These are phyloP conservation scores for Benthochromis sp. DNA, from an alignment of 2,113 vertebrate species.

Conservation along the genomic window DNA sequence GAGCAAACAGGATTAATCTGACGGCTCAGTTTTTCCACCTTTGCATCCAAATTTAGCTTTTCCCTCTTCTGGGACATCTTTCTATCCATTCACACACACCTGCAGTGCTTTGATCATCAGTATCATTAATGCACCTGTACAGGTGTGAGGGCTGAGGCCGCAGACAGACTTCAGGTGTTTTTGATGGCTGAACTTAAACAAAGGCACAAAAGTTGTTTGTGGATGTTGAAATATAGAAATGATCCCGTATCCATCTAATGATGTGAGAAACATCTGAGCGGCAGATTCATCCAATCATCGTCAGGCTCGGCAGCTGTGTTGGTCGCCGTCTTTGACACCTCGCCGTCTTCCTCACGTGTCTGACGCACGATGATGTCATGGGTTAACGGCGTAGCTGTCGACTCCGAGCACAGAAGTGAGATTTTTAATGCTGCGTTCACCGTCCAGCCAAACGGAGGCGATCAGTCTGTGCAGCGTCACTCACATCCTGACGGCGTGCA, in stretches of 20 bases:
- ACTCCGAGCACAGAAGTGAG: not conserved
- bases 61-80: not conserved
- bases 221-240: not conserved
- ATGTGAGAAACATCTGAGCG: not conserved
- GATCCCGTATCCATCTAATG: not conserved
- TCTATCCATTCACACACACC: not conserved
- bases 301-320: not conserved
- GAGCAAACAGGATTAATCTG: not conserved
- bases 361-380: accelerated
- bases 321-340: not conserved
- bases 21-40: not conserved
- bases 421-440: not conserved
- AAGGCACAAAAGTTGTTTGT: not conserved
- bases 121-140: not conserved
- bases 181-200: not conserved
- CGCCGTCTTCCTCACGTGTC: not conserved
- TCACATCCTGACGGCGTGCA: accelerated
- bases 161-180: not conserved
- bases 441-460: not conserved
- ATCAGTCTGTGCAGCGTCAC: not conserved
- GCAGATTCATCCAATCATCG: not conserved
- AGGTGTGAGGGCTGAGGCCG: not conserved
- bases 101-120: not conserved
- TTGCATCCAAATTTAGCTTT: not conserved
- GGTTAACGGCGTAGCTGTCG: not conserved